Evolutionary conservation across 2,888 invertebrate genomes (phyloP).

Genomic region (Diadegma fenestrale): DNA sequence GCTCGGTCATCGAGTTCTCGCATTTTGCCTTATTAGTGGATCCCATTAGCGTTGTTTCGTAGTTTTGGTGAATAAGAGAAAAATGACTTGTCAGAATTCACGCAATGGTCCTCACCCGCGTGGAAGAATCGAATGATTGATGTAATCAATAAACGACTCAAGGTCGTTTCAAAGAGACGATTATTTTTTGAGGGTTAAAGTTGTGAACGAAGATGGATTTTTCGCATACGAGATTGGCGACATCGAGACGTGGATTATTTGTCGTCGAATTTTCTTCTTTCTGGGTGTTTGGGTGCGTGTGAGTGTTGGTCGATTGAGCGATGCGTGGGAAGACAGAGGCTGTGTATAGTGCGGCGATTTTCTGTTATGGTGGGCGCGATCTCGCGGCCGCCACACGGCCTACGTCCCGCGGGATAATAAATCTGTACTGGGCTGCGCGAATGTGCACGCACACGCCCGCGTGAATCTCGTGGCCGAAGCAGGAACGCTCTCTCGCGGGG

Average conservation of each 20-base stretch:
- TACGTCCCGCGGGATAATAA: slow-evolving; percentile 80
- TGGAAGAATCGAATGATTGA: not conserved
- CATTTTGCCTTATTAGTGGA: not conserved
- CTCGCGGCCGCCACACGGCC: slow-evolving; percentile 70
- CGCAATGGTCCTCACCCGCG: not conserved
- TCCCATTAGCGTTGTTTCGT: not conserved
- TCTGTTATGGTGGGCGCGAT: slow-evolving; percentile 78
- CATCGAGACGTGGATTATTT: slow-evolving; percentile 9
- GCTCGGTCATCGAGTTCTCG: not conserved
- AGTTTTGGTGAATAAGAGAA: not conserved
- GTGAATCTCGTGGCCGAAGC: slow-evolving; percentile 47
- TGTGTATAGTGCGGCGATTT: slow-evolving; percentile 55
- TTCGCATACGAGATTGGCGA: not conserved
- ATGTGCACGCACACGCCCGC: slow-evolving; percentile 58
- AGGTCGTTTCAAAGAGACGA: not conserved
- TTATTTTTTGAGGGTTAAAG: not conserved
- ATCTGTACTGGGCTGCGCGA: slow-evolving; percentile 74
- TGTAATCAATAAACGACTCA: not conserved
- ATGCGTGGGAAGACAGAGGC: slow-evolving; percentile 81
- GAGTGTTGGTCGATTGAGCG: slow-evolving; percentile 76
- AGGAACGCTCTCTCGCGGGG: slow-evolving; percentile 59
- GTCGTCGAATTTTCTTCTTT: slow-evolving; percentile 49
- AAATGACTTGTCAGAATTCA: not conserved
- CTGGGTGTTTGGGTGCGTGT: not conserved
- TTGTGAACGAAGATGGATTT: not conserved